Evolutionary conservation across 2,797 vertebrate species (phyloP), one percentile per base, ranked within the genome.

Genomic region (Tamandua tetradactyla): DNA sequence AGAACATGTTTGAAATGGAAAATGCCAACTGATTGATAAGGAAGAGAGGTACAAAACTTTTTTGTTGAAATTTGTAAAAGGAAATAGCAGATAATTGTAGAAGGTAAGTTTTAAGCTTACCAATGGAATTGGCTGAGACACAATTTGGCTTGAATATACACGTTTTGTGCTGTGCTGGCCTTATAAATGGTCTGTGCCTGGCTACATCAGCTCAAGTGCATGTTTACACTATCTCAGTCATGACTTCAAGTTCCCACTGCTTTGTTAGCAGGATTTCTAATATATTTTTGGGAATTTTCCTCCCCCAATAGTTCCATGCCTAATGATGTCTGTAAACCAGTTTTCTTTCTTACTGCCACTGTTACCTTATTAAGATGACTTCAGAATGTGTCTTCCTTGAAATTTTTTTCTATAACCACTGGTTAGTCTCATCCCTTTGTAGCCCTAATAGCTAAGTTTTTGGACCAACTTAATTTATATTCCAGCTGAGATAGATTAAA

Each of bases 381-480:
- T 91, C 30, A 88, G 40, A 64, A 35, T 5, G 18, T 8, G 37
- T 88, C 55, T 89, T 71, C 68, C 23, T n/a, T 88, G 25, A 89
- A 52, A 18, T 79, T 32, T 85, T 69, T 84, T 57, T 81, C 44
- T 22, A 64, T 57, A 59, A 40, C 6, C 37, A 69, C 7, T 85
- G 49, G 18, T 30, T 90, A 40, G 72, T 95, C 87, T 91, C 75
- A 55, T 8, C 62, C 20, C 61, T 94, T 47, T 92, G 8, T 22
- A 68, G 94, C 59, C 74, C 78, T 96, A 83, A 88, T 94, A 97
- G 97, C 95, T 97, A 94, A 93, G 76, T 66, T 96, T 96, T 97
- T 66, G 88, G 75, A 94, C 62, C 76, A 88, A 91, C 30, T 97
- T 97, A 92, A 91, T 97, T 97, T 98, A 93, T 57, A 81, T 40